phyloP scores from a whole-genome alignment of 1,140 invertebrate genomes.

The Cydia strobilella region DNA sequence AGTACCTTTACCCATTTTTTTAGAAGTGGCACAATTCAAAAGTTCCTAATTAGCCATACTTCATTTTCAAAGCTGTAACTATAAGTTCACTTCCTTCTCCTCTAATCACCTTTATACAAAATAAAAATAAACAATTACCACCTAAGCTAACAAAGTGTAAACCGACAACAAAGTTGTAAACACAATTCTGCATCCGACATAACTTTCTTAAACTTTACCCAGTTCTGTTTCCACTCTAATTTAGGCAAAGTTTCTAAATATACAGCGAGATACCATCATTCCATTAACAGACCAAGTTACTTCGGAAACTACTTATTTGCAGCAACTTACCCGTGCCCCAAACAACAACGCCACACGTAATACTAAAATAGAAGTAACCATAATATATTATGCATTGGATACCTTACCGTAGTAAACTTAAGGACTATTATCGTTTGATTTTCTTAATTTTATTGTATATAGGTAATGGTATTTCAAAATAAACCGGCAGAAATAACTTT shows the following conservation, averaged over 20 bases:
- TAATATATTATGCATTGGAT: neutral
- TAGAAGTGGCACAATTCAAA: too few species aligned
- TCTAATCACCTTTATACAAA: too few species aligned
- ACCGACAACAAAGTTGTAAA: neutral
- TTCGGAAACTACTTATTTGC: constrained; percentile 27
- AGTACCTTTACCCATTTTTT: too few species aligned
- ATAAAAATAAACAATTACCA: too few species aligned
- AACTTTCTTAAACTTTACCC: neutral
- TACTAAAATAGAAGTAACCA: neutral
- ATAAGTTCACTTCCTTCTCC: too few species aligned
- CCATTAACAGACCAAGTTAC: constrained; percentile 11
- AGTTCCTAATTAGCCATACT: too few species aligned
- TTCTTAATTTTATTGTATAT: neutral
- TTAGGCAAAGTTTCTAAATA: constrained; percentile 28
- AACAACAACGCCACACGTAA: neutral
- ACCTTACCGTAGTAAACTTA: neutral
- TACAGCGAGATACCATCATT: constrained; percentile 31
- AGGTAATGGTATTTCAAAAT: neutral
- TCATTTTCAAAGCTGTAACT: too few species aligned
- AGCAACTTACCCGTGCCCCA: neutral
- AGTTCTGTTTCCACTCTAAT: constrained; percentile 24
- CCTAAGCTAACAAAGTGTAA: neutral
- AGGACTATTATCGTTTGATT: neutral
- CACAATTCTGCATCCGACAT: neutral
- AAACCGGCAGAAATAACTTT: neutral